Percentiles rank a stretch among this genome's conserved stretches.
Conservation (phyloP, 2,113 vertebrate species). For the Bucco capensis region DNA sequence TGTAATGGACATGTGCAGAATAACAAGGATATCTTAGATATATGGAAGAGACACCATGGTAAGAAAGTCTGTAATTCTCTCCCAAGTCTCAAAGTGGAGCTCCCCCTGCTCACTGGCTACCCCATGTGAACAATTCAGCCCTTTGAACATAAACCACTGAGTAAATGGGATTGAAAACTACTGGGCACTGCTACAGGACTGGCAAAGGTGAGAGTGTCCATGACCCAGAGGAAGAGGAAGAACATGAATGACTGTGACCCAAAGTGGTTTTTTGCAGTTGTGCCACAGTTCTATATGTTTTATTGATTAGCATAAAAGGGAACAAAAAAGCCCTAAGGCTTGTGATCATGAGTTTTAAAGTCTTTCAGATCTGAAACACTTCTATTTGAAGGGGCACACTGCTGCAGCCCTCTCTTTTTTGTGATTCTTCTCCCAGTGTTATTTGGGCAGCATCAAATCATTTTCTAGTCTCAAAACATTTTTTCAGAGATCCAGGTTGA, state of each 20-base stretch:
- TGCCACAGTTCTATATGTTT: background rate
- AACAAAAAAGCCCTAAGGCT: background rate
- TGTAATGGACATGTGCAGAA: background rate
- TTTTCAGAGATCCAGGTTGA: constrained; percentile 27
- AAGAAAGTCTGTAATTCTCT: background rate
- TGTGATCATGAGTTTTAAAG: background rate
- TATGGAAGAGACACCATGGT: background rate
- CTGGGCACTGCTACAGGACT: background rate
- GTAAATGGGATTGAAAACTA: background rate
- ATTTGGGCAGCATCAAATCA: background rate
- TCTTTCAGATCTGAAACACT: background rate
- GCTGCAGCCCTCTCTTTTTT: background rate
- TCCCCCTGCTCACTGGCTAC: background rate
- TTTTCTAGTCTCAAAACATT: background rate
- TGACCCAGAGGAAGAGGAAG: background rate
- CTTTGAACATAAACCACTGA: background rate
- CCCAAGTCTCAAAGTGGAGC: background rate
- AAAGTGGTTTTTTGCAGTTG: background rate
- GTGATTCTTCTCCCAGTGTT: background rate
- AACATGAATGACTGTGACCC: rapidly evolving
- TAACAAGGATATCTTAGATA: background rate
- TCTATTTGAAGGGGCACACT: background rate
- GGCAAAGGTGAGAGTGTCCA: background rate
- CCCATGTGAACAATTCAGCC: background rate
- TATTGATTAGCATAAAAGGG: background rate